Base-by-base conservation (phyloP, 2,888 invertebrate genomes). In the Ormyrus nitidulus region DNA sequence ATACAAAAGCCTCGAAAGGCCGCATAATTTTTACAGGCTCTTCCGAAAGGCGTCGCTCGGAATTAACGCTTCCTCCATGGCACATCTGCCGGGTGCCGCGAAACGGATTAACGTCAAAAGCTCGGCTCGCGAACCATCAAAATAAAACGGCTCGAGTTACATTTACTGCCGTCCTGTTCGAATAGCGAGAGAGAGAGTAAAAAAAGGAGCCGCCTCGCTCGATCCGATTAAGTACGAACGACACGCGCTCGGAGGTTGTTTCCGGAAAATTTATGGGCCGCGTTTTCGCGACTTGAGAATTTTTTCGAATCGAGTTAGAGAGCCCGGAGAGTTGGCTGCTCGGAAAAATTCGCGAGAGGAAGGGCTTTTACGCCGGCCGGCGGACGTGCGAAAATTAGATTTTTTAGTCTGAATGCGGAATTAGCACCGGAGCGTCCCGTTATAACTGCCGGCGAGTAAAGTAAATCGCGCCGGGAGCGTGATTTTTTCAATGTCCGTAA, bases 21-120 rank as follows among this genome's bases (percentile, higher is more conserved):
- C 34, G 34, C 34, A 34, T 34, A 34, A 34, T 34, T 34, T 34
- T 34, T 34, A 34, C 34, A 34, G 10, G 10, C 53, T 53, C 8
- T n/a, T 54, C 10, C 54, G 54, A 11, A 11, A n/a, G 34, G 34
- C 34, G 34, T 34, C 34, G n/a, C 4, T 34, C 56, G n/a, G 56
- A 34, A 56, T 69, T 69, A 69, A 69, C 56, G 34, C 34, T 34
- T 34, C 34, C 34, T 69, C 9, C 46, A 56, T 56, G n/a, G n/a
- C 13, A 6, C 48, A 66, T 19, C 4, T 54, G 7, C 34, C 34
- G 34, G 34, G 4, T 3, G 34, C 34, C 4, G 34, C 34, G 34
- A 34, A 34, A 34, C 34, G 34, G 34, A 34, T 34, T 34, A 34
- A 34, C 34, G 34, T 34, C 34, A 34, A 34, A 34, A 34, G 2